phyloP scores from a whole-genome alignment of 1,140 invertebrate genomes.

The Psix sp. region DNA sequence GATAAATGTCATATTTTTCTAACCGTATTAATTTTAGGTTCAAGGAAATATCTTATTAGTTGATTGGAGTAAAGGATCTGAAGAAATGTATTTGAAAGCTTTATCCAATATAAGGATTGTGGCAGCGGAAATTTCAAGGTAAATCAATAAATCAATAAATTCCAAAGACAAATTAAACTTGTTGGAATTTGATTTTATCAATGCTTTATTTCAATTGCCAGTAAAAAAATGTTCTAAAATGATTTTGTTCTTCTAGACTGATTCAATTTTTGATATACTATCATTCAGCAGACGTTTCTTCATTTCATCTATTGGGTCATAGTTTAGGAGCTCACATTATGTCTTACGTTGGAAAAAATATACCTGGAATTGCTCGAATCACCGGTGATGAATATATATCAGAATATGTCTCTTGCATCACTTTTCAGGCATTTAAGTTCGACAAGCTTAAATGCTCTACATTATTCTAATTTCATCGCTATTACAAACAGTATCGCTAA shows the following conservation, averaged over 20 bases:
- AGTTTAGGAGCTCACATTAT: constrained; percentile 74
- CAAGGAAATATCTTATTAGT: constrained; percentile 71
- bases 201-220: constrained; percentile 27
- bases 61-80: constrained; percentile 70
- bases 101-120: constrained; percentile 72
- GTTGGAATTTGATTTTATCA: neutral
- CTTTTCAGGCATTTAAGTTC: too few relatives aligned
- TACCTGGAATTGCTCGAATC: constrained; percentile 64
- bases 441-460: too few relatives aligned
- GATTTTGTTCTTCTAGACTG: constrained; percentile 53
- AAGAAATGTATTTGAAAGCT: constrained; percentile 65
- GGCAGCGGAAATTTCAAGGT: constrained; percentile 67
- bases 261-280: constrained; percentile 56
- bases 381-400: constrained; percentile 63
- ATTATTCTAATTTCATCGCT: constrained; percentile 11
- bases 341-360: constrained; percentile 68
- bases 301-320: constrained; percentile 72
- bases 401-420: neutral
- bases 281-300: constrained; percentile 36
- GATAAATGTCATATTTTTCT: constrained; percentile 19
- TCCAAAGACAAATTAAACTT: neutral
- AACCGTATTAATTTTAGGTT: constrained; percentile 27
- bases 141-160: constrained; percentile 6
- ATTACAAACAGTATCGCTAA: constrained; percentile 8
- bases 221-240: constrained; percentile 27